Conservation (phyloP, 2,113 vertebrate genomes). For the Gavia stellata region DNA sequence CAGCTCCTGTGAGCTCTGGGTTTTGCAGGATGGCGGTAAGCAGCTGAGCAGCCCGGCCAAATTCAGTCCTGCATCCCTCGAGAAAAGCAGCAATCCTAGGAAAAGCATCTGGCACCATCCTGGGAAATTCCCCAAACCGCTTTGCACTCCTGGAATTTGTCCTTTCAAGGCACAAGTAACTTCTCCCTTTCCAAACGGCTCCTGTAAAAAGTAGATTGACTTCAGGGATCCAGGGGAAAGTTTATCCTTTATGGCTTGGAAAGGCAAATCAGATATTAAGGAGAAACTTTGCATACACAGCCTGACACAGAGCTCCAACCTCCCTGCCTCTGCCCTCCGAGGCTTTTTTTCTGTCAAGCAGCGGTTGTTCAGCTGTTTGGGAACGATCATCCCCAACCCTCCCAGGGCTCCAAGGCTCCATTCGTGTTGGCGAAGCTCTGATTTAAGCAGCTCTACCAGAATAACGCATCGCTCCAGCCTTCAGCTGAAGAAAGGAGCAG, state of each 20-base stretch:
- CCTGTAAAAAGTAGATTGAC: background rate
- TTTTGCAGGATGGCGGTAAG: background rate
- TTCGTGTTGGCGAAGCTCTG: background rate
- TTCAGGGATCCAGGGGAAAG: background rate
- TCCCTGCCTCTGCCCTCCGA: background rate
- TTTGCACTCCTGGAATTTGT: background rate
- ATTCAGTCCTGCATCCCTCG: fast-evolving
- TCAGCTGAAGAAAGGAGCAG: background rate
- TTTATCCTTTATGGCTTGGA: background rate
- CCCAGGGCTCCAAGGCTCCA: background rate
- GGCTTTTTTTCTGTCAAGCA: background rate
- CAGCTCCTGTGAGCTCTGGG: fast-evolving
- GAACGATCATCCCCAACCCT: background rate
- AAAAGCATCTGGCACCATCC: background rate
- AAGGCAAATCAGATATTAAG: background rate
- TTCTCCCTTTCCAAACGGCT: background rate
- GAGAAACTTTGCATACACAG: background rate
- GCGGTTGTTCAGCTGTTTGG: background rate
- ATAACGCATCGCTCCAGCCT: background rate
- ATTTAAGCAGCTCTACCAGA: background rate
- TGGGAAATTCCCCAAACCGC: too few relatives aligned
- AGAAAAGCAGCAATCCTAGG: background rate
- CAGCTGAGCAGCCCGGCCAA: background rate
- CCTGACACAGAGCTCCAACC: background rate
- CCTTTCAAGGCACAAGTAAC: background rate